A percentile compares a stretch with the other conserved stretches of the same genome.
These are phyloP conservation scores for Spheniscus humboldti DNA, from an alignment of 2,797 vertebrate species.

Conservation along the genomic window DNA sequence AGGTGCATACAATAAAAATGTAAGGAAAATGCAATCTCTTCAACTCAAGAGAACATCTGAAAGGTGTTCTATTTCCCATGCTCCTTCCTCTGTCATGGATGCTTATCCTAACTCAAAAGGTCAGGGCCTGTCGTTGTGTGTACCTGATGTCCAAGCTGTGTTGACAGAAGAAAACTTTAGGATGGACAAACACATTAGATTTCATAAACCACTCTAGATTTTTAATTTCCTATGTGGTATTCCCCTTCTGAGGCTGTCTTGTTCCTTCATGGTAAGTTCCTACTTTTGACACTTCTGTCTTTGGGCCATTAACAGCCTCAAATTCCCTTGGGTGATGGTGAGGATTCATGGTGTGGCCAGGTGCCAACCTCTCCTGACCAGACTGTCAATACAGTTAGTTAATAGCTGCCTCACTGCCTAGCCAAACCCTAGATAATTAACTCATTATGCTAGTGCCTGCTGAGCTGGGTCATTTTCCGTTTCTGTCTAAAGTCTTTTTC, in stretches of 20 bases:
- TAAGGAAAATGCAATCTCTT: background rate
- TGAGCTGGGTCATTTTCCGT: slow-evolving; percentile 42
- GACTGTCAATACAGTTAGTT: slow-evolving; percentile 36
- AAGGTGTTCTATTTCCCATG: background rate
- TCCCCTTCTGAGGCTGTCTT: background rate
- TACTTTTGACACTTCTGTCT: slow-evolving; percentile 26
- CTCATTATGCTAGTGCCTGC: slow-evolving; percentile 56
- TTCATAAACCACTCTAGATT: background rate
- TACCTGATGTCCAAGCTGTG: background rate
- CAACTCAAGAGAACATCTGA: background rate
- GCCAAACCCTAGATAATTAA: slow-evolving; percentile 46
- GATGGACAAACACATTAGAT: background rate
- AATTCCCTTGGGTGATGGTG: slow-evolving; percentile 11
- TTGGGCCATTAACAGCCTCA: background rate
- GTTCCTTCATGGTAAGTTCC: background rate
- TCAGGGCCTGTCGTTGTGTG: background rate
- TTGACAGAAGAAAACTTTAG: background rate
- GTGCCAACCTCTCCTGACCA: slow-evolving; percentile 54
- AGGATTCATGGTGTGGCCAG: slow-evolving; percentile 32
- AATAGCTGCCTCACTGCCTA: slow-evolving; percentile 14
- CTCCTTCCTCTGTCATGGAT: background rate
- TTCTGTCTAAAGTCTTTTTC: slow-evolving; percentile 19
- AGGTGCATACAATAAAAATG: background rate
- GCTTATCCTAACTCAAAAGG: background rate
- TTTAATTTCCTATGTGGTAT: background rate